Evolutionary conservation across 2,888 invertebrate species (phyloP).

Genomic region (Lasioglossum zephyrum): DNA sequence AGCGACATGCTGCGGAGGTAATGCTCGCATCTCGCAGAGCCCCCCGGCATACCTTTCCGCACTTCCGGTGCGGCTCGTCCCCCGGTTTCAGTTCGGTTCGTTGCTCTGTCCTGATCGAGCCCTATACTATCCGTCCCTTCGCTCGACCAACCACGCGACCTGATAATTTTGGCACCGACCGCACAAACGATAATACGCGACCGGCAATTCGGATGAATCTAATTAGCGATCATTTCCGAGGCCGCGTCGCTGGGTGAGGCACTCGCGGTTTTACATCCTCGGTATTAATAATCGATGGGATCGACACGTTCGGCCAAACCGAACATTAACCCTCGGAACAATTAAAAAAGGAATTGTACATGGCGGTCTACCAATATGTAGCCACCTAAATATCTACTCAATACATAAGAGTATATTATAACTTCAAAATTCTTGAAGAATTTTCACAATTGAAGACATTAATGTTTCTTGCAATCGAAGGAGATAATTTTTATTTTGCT

Average conservation of each 20-base stretch:
- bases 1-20: slow-evolving; percentile 76
- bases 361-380: too few species aligned
- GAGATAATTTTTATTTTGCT: too few species aligned
- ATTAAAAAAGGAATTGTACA: neutral
- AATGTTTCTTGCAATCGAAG: too few species aligned
- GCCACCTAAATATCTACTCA: too few species aligned
- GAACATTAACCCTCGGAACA: neutral
- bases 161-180: slow-evolving; percentile 47
- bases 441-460: too few species aligned
- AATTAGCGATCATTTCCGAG: slow-evolving; percentile 61
- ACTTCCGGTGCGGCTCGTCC: slow-evolving; percentile 31
- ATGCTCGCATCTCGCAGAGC: slow-evolving; percentile 53
- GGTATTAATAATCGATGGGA: slow-evolving; percentile 51
- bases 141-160: slow-evolving; percentile 30
- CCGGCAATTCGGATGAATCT: slow-evolving; percentile 57
- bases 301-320: neutral
- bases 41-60: slow-evolving; percentile 57
- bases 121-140: slow-evolving; percentile 6
- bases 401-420: too few species aligned
- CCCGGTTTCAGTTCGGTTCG: slow-evolving; percentile 35
- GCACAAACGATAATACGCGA: slow-evolving; percentile 48
- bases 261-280: slow-evolving; percentile 38
- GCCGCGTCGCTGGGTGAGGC: neutral
- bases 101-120: slow-evolving; percentile 13
- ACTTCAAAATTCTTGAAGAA: too few species aligned